Evolutionary conservation across 2,888 invertebrate genomes (phyloP).

Genomic region (Eurytoma californica): DNA sequence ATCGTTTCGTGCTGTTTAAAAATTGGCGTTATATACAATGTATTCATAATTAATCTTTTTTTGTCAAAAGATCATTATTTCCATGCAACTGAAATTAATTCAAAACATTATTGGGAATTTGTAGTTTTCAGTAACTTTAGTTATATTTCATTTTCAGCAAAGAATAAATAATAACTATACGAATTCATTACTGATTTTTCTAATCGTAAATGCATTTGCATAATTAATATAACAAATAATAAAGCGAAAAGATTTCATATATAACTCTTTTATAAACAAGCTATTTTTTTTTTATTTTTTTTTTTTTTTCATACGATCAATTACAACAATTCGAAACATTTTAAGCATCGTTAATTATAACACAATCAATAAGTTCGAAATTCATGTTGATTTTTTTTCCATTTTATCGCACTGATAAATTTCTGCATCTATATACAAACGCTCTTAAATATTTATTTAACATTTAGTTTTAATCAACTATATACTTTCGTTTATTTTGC

Average conservation of each 20-base stretch:
- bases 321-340: slow-evolving; percentile 17
- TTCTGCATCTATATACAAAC: background rate
- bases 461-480: slow-evolving; percentile 6
- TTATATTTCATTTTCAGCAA: no score
- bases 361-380: slow-evolving; percentile 8
- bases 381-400: background rate
- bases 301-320: slow-evolving; percentile 23
- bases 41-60: no score
- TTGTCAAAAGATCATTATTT: no score
- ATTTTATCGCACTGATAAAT: background rate
- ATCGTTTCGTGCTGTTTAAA: no score
- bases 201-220: no score
- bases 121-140: no score
- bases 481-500: background rate
- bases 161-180: no score
- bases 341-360: slow-evolving; percentile 14
- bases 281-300: slow-evolving; percentile 25
- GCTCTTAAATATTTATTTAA: slow-evolving; percentile 17
- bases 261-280: slow-evolving; percentile 14
- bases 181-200: no score
- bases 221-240: no score
- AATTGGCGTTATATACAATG: no score
- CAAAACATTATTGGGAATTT: no score
- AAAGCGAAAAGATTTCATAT: background rate
- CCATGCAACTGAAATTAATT: no score